phyloP scores from a whole-genome alignment of 2,113 vertebrate genomes.

The Nerophis lumbriciformis region DNA sequence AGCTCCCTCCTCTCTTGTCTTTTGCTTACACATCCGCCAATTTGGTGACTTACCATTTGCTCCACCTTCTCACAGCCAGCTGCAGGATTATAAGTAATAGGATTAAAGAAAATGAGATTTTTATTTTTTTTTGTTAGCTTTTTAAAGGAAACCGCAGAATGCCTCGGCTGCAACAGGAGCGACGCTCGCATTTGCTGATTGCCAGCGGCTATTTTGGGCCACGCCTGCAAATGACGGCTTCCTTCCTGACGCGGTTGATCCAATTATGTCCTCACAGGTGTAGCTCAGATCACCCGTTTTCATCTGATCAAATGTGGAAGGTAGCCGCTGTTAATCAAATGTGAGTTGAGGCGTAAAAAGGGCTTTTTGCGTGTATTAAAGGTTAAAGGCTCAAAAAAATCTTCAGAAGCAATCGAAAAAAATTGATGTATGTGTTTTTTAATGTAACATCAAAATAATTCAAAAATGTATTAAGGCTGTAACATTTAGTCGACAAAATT shows the following conservation, averaged over 20 bases:
- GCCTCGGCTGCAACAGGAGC: neutral
- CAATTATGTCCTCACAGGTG: slow-evolving; percentile 7
- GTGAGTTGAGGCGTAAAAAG: neutral
- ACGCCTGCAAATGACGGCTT: neutral
- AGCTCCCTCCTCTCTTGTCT: neutral
- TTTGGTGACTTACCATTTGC: neutral
- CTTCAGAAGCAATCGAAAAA: no score
- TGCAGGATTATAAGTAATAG: slow-evolving; percentile 2
- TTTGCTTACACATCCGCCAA: neutral
- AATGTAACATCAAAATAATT: no score
- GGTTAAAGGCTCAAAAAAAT: no score
- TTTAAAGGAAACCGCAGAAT: neutral
- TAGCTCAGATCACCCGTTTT: slow-evolving; percentile 1
- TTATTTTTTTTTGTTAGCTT: slow-evolving; percentile 4
- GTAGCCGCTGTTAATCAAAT: no score
- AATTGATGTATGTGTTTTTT: no score
- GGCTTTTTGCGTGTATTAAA: neutral
- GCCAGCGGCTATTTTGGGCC: slow-evolving; percentile 1
- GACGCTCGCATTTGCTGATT: slow-evolving; percentile 4
- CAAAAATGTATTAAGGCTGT: no score
- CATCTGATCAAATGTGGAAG: neutral
- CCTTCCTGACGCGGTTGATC: neutral
- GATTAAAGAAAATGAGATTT: neutral
- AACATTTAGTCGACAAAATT: no score
- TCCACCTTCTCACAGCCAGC: neutral